Base-by-base conservation (phyloP, 2,113 vertebrate species). In the Pangasianodon hypophthalmus region DNA sequence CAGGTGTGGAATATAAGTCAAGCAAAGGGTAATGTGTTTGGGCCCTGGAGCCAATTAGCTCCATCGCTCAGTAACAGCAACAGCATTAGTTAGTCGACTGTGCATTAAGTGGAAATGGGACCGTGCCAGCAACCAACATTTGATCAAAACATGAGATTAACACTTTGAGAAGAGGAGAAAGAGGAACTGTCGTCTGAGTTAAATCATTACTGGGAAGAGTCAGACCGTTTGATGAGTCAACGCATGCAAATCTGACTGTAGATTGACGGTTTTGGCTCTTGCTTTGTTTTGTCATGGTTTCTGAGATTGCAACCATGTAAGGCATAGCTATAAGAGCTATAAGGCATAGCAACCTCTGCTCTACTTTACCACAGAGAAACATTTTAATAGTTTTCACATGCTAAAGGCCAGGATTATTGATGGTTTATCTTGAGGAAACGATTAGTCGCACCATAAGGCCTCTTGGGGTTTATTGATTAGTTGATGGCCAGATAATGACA, bases 1-100 rank as follows among this genome's bases (percentile, higher is more conserved):
- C 92, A 93, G 92, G 89, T 93, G 92, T 90, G 85, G 46, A 87
- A 88, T 90, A 90, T 24, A 89, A 71, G 86, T 44, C 60, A 52
- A 54, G 71, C 52, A 73, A 77, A 80, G 54, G 62, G 62, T 79
- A 29, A 50, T 83, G 69, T 90, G 87, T 85, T 91, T 88, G 79
- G 83, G 89, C 91, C 90, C 90, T 90, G 87, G 75, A 90, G 89
- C 89, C 62, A 90, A 83, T 90, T 85, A 90, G 73, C 84, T 56
- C 29, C 50, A 88, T 77, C 16, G 41, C 29, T 21, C 77, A 79
- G 85, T 73, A 88, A 82, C 86, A 73, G 52, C 44, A 9, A 41
- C 32, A 84, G 56, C 50, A 52, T n/a, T 32, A 32, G 56, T 46
- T 80, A 41, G 29, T 58, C 41, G 32, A 52, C 37, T 73, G 58